Conservation (phyloP, 2,113 vertebrate species). For the Paratilapia polleni region DNA sequence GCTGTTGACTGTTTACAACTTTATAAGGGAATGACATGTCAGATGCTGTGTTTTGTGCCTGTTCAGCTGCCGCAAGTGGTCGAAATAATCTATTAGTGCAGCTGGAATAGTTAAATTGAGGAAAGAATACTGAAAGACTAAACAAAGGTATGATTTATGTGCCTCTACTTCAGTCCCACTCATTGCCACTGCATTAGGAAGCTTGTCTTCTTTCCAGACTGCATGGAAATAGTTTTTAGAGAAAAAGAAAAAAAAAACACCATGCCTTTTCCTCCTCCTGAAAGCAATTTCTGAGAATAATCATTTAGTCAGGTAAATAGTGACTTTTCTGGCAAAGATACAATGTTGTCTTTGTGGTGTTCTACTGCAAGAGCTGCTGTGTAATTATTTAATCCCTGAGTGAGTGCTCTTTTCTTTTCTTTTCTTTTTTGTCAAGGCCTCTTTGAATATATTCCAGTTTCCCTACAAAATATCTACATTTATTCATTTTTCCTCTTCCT, state of each 20-base stretch:
- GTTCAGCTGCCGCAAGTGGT: background rate
- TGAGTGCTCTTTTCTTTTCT: conserved; percentile 20
- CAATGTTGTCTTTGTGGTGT: conserved; percentile 68
- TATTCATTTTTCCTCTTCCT: conserved; percentile 25
- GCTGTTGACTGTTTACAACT: too few species aligned
- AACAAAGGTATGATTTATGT: conserved; percentile 45
- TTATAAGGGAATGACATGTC: too few species aligned
- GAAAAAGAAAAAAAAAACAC: background rate
- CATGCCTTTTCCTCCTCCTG: conserved; percentile 47
- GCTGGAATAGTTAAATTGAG: conserved; percentile 2
- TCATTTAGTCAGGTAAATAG: conserved; percentile 56
- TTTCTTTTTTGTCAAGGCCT: too few species aligned
- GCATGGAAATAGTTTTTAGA: conserved; percentile 14
- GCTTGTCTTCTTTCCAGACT: conserved; percentile 31
- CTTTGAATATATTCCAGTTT: conserved; percentile 52
- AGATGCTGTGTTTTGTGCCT: background rate
- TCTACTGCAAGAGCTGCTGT: conserved; percentile 48
- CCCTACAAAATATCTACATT: background rate
- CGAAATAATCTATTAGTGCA: background rate
- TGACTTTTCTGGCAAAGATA: conserved; percentile 55
- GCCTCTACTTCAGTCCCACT: background rate
- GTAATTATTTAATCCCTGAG: conserved; percentile 69
- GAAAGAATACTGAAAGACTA: conserved; percentile 6
- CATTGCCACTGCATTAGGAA: conserved; percentile 24
- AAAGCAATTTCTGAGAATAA: conserved; percentile 58